These are phyloP conservation scores for Parnassius smintheus DNA, from an alignment of 2,888 invertebrate genomes.

Conservation along the genomic window DNA sequence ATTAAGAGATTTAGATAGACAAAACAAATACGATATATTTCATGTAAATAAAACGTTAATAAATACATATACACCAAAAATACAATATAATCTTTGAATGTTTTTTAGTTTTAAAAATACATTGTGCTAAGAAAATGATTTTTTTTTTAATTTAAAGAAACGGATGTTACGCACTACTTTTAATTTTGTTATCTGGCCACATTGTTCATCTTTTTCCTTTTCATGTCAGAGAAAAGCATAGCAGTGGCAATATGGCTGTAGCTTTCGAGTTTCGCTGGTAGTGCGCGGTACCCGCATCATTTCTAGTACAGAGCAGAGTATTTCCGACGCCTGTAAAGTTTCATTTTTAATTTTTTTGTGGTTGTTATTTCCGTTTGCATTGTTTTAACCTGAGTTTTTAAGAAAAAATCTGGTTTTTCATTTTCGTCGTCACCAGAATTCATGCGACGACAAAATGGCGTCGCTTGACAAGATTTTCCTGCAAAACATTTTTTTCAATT, in stretches of 20 bases:
- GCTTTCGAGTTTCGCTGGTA: slow-evolving; percentile 77
- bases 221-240: slow-evolving; percentile 36
- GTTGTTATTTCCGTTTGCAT: slow-evolving; percentile 64
- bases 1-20: too few species aligned
- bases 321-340: slow-evolving; percentile 73
- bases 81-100: too few species aligned
- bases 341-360: slow-evolving; percentile 73
- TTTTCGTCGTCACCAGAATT: slow-evolving; percentile 78
- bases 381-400: slow-evolving; percentile 59
- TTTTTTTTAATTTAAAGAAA: slow-evolving; percentile 11
- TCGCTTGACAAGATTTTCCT: slow-evolving; percentile 78
- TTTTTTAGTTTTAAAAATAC: neutral
- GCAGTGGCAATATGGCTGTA: slow-evolving; percentile 78
- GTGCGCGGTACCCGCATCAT: slow-evolving; percentile 75
- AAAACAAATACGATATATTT: too few species aligned
- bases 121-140: neutral
- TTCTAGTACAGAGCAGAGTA: slow-evolving; percentile 67
- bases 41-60: too few species aligned
- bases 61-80: too few species aligned
- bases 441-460: slow-evolving; percentile 81
- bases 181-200: slow-evolving; percentile 38
- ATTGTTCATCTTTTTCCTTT: slow-evolving; percentile 35
- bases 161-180: slow-evolving; percentile 39
- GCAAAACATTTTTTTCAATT: slow-evolving; percentile 72
- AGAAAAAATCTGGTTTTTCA: slow-evolving; percentile 63